Conservation (phyloP, 2,888 invertebrate genomes). For the Sussaba pulchella region DNA sequence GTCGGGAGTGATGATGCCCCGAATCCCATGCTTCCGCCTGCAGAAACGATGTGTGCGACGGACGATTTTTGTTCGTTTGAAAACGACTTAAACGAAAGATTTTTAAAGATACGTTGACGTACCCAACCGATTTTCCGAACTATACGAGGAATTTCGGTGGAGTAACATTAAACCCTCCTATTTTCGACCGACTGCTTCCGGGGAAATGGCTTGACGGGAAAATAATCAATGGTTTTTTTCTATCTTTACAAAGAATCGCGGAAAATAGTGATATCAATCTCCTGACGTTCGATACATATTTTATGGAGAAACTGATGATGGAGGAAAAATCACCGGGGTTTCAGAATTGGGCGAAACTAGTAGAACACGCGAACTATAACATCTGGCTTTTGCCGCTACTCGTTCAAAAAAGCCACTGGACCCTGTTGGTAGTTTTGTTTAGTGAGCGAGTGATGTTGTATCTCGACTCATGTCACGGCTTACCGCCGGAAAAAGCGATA, state of each 20-base stretch:
- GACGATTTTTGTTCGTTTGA: neutral
- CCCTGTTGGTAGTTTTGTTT: constrained; percentile 20
- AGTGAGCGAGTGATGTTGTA: constrained; percentile 5
- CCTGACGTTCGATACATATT: constrained; percentile 24
- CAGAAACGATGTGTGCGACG: neutral
- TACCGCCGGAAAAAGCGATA: neutral
- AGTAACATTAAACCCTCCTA: neutral
- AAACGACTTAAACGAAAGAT: constrained; percentile 9
- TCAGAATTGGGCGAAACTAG: constrained; percentile 13
- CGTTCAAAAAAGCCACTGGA: neutral
- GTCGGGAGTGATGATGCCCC: no score
- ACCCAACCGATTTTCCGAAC: constrained; percentile 14
- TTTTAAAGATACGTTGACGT: neutral
- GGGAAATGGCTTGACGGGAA: constrained; percentile 36
- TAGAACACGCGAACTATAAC: constrained; percentile 14
- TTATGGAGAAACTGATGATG: constrained; percentile 12
- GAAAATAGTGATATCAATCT: constrained; percentile 3
- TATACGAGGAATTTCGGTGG: constrained; percentile 13
- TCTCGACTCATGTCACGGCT: constrained; percentile 21
- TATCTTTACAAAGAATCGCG: constrained; percentile 10
- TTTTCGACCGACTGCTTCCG: constrained; percentile 8
- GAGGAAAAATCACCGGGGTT: constrained; percentile 24
- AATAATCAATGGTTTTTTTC: constrained; percentile 29
- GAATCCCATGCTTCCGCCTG: neutral
- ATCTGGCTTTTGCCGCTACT: constrained; percentile 18